Evolutionary conservation across 1,140 invertebrate genomes (phyloP), one percentile per base, ranked within the genome.

Genomic region (Drosophila rufa): DNA sequence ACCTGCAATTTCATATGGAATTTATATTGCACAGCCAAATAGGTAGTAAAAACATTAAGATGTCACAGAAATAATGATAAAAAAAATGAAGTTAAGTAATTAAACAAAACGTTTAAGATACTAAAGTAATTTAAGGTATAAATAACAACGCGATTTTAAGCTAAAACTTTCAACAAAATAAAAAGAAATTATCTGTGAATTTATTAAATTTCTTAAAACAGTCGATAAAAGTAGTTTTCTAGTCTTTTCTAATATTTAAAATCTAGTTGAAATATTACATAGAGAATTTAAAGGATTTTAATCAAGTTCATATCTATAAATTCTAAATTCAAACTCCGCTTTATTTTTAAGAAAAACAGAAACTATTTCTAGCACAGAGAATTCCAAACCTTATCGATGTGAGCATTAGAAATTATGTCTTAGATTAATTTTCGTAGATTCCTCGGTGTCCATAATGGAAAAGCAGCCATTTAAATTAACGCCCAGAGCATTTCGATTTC

Each of bases 401-500:
- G 0, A 30, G 42, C 7, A 12, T 15, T 38, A 7, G 36, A 25
- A 42, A 46, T 25, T 17, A 19, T 33, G 19, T 40, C n/a, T 22
- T 1, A 60, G 11, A 65, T 51, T 7, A 17, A 38, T 56, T 55
- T 25, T 3, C 5, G 1, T n/a, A 30, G 5, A 70, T 70, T 47
- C 14, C 33, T 12, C 33, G 9, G 0, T n/a, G 14, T 38, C 43
- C 11, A 42, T 69, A 67, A 67, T 17, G 51, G 60, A 67, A 67
- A 67, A 11, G 36, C 25, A 3, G 12, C 30, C 19, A 66, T 51
- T 51, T 25, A 45, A 48, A 43, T 45, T 17, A 55, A 45, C 25
- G 25, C 40, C 14, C 12, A 64, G 48, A 60, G 45, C 45, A 50
- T 55, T 57, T 50, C n/a, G 51, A 27, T 30, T 43, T 60, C 46